These are phyloP conservation scores for Phenganax marumi DNA, from an alignment of 92 coral and sea anemone species.

Conservation along the genomic window DNA sequence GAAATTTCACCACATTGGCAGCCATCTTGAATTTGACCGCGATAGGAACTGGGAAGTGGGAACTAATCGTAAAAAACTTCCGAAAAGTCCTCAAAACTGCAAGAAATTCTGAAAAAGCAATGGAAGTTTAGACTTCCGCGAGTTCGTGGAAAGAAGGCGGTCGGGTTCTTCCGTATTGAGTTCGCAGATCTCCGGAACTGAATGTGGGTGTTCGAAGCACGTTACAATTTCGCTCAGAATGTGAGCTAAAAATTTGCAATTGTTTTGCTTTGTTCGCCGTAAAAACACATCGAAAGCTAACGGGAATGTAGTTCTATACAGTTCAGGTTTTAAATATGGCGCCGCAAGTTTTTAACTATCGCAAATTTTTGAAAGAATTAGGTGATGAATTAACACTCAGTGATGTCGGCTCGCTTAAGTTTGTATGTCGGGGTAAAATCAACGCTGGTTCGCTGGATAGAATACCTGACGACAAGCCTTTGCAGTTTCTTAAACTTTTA, in stretches of 20 bases:
- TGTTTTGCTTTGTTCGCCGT: background rate
- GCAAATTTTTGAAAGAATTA: constrained; percentile 61
- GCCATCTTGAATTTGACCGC: too few species aligned
- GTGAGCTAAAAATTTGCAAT: background rate
- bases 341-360: constrained; percentile 6
- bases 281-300: background rate
- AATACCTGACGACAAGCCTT: constrained; percentile 10
- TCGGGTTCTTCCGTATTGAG: constrained; percentile 14
- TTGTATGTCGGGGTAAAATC: constrained; percentile 50
- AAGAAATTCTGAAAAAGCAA: too few species aligned
- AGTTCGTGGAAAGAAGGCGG: background rate
- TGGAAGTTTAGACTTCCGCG: background rate
- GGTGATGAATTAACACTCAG: constrained; percentile 71
- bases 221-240: background rate
- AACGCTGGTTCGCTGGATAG: constrained; percentile 26
- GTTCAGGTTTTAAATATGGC: background rate
- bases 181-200: background rate
- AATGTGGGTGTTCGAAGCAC: background rate
- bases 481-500: constrained; percentile 15
- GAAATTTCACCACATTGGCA: too few species aligned
- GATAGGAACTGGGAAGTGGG: too few species aligned
- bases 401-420: constrained; percentile 75
- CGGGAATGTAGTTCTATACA: background rate
- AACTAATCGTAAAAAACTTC: too few species aligned
- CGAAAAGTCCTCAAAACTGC: too few species aligned